These are phyloP conservation scores for Python bivittatus DNA, from an alignment of 2,113 vertebrate genomes.

Conservation along the genomic window DNA sequence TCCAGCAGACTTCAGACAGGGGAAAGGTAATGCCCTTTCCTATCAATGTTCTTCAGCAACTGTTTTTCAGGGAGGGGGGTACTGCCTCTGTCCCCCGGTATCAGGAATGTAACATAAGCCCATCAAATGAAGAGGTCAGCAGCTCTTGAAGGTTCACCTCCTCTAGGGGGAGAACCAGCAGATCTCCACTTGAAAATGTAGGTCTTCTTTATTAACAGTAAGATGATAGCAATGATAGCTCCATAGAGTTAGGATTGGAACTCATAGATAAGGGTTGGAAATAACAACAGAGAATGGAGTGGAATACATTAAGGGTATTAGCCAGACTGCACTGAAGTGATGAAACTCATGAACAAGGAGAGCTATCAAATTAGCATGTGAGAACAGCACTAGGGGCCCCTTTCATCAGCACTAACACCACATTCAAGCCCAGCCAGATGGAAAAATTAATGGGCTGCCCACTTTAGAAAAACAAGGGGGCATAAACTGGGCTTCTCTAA, in stretches of 20 bases:
- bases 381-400: accelerated
- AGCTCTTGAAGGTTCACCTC: background rate
- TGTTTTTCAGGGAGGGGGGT: background rate
- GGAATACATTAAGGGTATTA: slow-evolving; percentile 27
- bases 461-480: background rate
- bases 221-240: background rate
- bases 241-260: too few relatives aligned
- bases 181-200: background rate
- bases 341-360: background rate
- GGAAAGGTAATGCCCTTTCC: background rate
- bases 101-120: background rate
- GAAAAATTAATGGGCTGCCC: background rate
- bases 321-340: slow-evolving; percentile 4
- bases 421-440: background rate
- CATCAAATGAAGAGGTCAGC: background rate
- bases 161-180: background rate
- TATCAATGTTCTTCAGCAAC: background rate
- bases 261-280: slow-evolving; percentile 23
- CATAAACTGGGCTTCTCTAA: background rate
- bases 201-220: background rate
- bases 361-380: slow-evolving; percentile 12
- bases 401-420: slow-evolving; percentile 24
- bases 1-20: too few relatives aligned
- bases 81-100: background rate
- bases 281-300: background rate